Evolutionary conservation across 2,888 invertebrate species (phyloP), one percentile per base, ranked within the genome.

Genomic region (Hanleya hanleyi): DNA sequence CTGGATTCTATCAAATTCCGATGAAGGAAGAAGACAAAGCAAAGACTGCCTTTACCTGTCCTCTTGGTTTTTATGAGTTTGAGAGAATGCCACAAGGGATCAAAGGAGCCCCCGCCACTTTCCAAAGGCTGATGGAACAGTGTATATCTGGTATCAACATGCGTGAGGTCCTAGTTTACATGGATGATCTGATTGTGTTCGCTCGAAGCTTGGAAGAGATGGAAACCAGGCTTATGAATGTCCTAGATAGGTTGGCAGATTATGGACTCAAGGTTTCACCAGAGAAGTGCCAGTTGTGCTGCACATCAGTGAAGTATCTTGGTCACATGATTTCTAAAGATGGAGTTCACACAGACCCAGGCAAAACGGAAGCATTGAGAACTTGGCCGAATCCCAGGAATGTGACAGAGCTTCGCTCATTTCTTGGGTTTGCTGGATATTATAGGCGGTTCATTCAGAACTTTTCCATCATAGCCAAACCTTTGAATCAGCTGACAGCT

Each of bases 131-230:
- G 9, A 67, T 67, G 67, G 67, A 67, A 32, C 32, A 47, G n/a
- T 41, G 67, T 32, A 32, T 67, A n/a, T 29, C 9, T 41, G 47
- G 67, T 18, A 35, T 67, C 12, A 67, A 32, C 38, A 37, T 37
- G 35, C 35, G 36, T 12, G 64, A 64, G 36, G 64, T 64, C 33
- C 18, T 64, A 22, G 61, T 71, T 66, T 71, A 67, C 32, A 29
- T 71, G 0, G 67, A 71, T 50, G 71, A 71, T 33, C 26, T 71
- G 12, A 61, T 71, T n/a, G 38, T 71, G 5, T 67, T 67, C 33
- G 22, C 36, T 18, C n/a, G 15, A 41, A 51, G 50, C 26, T 57
- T 50, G 1, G 67, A 41, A 33, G 37, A 71, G 41, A 50, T 35
- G 29, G 26, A 62, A 22, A 41, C 32, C 2, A 38, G 66, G 35